Percentiles rank a stretch among this genome's conserved stretches.
phyloP scores from a whole-genome alignment of 2,797 vertebrate species.

The Steatocranus sp. region DNA sequence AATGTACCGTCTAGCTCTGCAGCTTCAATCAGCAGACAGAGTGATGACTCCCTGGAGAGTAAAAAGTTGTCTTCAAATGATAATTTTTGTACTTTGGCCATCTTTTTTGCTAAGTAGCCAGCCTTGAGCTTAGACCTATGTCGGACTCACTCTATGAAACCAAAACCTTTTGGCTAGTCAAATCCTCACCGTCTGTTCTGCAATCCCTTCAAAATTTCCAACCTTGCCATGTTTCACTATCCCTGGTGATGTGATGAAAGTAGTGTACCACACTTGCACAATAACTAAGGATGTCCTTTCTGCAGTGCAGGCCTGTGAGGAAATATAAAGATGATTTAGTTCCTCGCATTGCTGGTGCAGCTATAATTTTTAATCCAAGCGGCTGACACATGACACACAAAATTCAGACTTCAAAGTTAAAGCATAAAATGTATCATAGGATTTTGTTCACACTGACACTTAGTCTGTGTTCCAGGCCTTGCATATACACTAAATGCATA shows the following conservation, averaged over 20 bases:
- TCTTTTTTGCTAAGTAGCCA: background rate
- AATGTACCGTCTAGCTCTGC: background rate
- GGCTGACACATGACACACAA: background rate
- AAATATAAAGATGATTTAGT: background rate
- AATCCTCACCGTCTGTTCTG: slow-evolving; percentile 44
- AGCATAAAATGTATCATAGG: background rate
- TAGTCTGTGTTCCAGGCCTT: background rate
- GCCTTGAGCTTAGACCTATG: background rate
- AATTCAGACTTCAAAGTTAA: background rate
- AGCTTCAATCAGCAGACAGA: background rate
- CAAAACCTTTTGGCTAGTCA: slow-evolving; percentile 30
- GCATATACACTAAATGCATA: background rate
- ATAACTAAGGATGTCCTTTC: background rate
- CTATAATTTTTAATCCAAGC: background rate
- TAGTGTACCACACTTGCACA: background rate
- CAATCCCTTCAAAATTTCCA: slow-evolving; percentile 4
- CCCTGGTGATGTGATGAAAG: background rate
- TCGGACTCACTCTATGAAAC: slow-evolving; percentile 16
- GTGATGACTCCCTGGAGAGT: background rate
- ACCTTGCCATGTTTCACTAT: background rate
- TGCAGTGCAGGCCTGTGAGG: background rate
- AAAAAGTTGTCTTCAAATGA: background rate
- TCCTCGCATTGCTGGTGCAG: background rate
- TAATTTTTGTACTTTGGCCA: background rate
- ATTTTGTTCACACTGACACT: background rate